phyloP scores from a whole-genome alignment of 2,888 invertebrate species.

The Hypomecis punctinalis region DNA sequence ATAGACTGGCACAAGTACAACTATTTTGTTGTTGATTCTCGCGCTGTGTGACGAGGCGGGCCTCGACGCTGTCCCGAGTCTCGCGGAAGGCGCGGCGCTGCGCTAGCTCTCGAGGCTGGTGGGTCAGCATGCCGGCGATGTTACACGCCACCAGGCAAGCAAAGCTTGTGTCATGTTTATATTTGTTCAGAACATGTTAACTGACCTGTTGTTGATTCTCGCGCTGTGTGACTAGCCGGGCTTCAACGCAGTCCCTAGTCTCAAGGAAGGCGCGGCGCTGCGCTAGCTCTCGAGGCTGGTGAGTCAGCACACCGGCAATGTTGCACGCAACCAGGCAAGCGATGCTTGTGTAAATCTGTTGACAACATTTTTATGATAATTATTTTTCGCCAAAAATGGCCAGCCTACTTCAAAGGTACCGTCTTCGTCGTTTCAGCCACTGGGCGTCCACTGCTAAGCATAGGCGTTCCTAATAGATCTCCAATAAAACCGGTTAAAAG shows the following conservation, averaged over 20 bases:
- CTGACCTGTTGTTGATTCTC: conserved; percentile 98
- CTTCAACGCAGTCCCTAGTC: conserved; percentile 97
- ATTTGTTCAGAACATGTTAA: neutral
- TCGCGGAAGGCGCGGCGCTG: conserved; percentile 97
- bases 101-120: conserved; percentile 95
- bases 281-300: conserved; percentile 95
- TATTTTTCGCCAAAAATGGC: neutral
- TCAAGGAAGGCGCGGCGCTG: conserved; percentile 97
- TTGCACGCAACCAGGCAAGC: conserved; percentile 91
- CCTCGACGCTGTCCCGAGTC: conserved; percentile 97
- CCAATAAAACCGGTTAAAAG: no score
- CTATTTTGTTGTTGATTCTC: conserved; percentile 93
- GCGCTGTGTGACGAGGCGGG: conserved; percentile 94
- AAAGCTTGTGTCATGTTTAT: conserved; percentile 81
- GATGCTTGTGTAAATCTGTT: conserved; percentile 87
- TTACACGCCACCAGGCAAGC: conserved; percentile 91
- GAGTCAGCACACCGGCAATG: conserved; percentile 94
- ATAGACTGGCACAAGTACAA: no score
- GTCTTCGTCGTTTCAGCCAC: no score
- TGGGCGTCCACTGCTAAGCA: no score
- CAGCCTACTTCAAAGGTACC: no score
- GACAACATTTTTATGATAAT: neutral
- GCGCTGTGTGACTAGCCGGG: conserved; percentile 94
- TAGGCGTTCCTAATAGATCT: no score
- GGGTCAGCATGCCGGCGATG: conserved; percentile 94